Base-by-base conservation (phyloP, 2,888 invertebrate genomes). In the Eumacrocentrus americanus region DNA sequence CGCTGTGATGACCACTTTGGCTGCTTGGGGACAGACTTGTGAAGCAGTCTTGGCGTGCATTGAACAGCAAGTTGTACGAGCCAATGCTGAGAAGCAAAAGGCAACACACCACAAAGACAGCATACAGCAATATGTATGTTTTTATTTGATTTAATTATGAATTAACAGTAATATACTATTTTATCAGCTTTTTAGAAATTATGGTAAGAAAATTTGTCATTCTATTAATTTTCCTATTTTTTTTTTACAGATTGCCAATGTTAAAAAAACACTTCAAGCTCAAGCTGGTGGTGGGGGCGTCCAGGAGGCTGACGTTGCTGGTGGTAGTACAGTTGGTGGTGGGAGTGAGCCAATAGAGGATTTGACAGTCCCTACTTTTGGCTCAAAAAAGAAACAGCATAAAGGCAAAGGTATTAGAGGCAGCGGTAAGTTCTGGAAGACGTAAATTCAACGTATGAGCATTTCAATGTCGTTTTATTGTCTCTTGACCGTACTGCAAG, bases 21-120 rank as follows among this genome's bases (percentile, higher is more conserved):
- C 91, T 44, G 91, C 91, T 67, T 95, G 96, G 97, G 95, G 95
- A 76, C 88, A 91, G 65, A 87, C 91, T 1, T 98, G 96, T 76
- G 95, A 96, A 76, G 88, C 90, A 2, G 93, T 97, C 20, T 85
- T 97, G 58, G 88, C 86, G 64, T 94, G 94, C 67, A 94, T 98
- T 6, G 95, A 96, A 76, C 86, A 89, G 55, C 96, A 97, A 82
- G 94, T 97, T 67, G 87, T 87, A 64, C 84, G 91, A 54, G 97
- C 97, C 0, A 97, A 97, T 80, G 81, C 84, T 6, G 91, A 93
- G 73, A 96, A 96, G 78, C 91, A 91, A 61, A 87, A 87, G 66
- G 88, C 91, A 51, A 86, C 91, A 25, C 87, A 89, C 72, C 90
- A 94, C 69, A 92, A 91, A 73, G 89, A 91, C 61, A 87, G 87